Evolutionary conservation across 2,797 vertebrate species (phyloP).

Genomic region (Meda fulgida): DNA sequence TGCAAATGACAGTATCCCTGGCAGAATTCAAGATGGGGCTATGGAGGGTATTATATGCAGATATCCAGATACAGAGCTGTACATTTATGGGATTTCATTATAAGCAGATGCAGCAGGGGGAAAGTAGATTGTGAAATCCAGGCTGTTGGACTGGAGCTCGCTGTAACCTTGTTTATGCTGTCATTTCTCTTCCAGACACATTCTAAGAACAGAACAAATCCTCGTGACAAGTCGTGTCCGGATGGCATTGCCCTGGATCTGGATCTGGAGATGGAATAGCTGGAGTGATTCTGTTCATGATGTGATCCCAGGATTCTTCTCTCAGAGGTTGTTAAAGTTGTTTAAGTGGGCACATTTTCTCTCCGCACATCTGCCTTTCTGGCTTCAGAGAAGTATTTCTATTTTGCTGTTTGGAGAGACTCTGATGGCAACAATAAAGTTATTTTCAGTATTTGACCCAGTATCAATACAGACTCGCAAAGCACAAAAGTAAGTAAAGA

Average conservation of each 20-base stretch:
- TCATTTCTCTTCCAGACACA: slow-evolving; percentile 21
- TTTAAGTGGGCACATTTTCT: slow-evolving; percentile 65
- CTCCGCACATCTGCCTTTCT: slow-evolving; percentile 76
- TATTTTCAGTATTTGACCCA: slow-evolving; percentile 66
- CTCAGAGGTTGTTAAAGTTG: slow-evolving; percentile 48
- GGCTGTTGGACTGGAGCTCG: slow-evolving; percentile 3
- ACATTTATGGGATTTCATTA: slow-evolving; percentile 27
- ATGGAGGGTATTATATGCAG: slow-evolving; percentile 23
- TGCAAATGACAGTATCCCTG: slow-evolving; percentile 36
- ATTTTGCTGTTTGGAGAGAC: slow-evolving; percentile 74
- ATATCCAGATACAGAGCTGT: slow-evolving; percentile 24
- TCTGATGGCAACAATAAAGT: slow-evolving; percentile 70
- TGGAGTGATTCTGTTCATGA: slow-evolving; percentile 13
- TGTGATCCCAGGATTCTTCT: slow-evolving; percentile 43
- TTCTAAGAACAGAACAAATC: slow-evolving; percentile 20
- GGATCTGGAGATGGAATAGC: slow-evolving; percentile 17
- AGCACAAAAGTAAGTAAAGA: not conserved
- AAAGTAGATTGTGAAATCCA: slow-evolving; percentile 2
- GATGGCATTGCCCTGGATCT: slow-evolving; percentile 3
- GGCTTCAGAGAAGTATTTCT: slow-evolving; percentile 72
- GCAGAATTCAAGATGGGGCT: slow-evolving; percentile 16
- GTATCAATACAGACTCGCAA: slow-evolving; percentile 10
- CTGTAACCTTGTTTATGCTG: slow-evolving; percentile 23
- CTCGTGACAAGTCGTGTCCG: not conserved
- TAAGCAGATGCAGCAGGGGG: not conserved